Percentiles rank a stretch among this genome's conserved stretches.
Conservation (phyloP, 2,797 vertebrate species). For the Notolabrus celidotus region DNA sequence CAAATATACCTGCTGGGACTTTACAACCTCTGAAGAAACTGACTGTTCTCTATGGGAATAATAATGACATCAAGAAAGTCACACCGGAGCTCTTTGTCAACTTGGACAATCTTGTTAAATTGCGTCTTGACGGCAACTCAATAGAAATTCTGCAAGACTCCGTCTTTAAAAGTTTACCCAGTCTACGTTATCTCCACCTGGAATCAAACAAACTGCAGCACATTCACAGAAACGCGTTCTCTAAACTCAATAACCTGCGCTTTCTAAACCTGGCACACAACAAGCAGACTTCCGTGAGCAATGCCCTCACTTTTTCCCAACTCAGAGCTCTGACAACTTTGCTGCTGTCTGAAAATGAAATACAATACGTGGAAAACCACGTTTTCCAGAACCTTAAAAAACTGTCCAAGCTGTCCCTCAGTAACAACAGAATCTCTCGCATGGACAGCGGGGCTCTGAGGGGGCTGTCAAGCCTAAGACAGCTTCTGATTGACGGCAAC, state of each 20-base stretch:
- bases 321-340: slow-evolving; percentile 89
- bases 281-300: slow-evolving; percentile 88
- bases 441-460: slow-evolving; percentile 86
- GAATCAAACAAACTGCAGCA: slow-evolving; percentile 92
- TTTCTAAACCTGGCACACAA: slow-evolving; percentile 94
- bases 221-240: slow-evolving; percentile 91
- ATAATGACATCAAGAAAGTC: slow-evolving; percentile 89
- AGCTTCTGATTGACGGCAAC: slow-evolving; percentile 92
- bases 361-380: slow-evolving; percentile 86
- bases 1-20: slow-evolving; percentile 84
- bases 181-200: slow-evolving; percentile 92
- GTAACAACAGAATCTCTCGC: slow-evolving; percentile 88
- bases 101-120: slow-evolving; percentile 88
- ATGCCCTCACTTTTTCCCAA: slow-evolving; percentile 85
- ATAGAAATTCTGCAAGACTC: slow-evolving; percentile 89
- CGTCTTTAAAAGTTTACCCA: slow-evolving; percentile 88
- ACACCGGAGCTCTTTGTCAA: slow-evolving; percentile 85
- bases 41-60: slow-evolving; percentile 90
- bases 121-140: slow-evolving; percentile 92
- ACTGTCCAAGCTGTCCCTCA: slow-evolving; percentile 90
- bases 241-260: slow-evolving; percentile 89
- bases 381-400: slow-evolving; percentile 90
- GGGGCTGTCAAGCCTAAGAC: slow-evolving; percentile 88
- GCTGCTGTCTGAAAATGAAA: slow-evolving; percentile 90
- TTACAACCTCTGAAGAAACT: slow-evolving; percentile 89